Evolutionary conservation across 2,113 vertebrate genomes (phyloP).

Genomic region (Rhizomys pruinosus): DNA sequence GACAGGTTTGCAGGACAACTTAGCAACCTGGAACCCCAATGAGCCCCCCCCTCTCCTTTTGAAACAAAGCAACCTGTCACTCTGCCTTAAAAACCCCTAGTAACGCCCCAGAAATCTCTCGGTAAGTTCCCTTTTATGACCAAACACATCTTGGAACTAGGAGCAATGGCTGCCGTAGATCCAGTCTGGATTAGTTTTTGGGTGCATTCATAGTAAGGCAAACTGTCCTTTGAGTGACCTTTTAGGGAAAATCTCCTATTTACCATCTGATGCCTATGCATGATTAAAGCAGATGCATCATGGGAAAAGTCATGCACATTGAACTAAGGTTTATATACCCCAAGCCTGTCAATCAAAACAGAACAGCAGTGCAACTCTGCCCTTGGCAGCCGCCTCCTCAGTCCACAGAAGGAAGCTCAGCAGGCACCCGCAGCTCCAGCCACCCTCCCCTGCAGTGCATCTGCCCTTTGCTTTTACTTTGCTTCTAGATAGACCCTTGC

Average conservation of each 20-base stretch:
- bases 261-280: conserved; percentile 11
- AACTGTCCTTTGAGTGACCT: background rate
- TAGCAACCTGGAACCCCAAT: too few species aligned
- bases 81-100: background rate
- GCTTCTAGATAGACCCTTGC: background rate
- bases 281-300: background rate
- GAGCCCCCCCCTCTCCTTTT: background rate
- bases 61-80: background rate
- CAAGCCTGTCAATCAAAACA: background rate
- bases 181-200: background rate
- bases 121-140: background rate
- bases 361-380: background rate
- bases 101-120: background rate
- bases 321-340: background rate
- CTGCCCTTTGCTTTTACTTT: background rate
- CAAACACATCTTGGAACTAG: background rate
- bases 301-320: background rate
- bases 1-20: background rate
- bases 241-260: background rate
- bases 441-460: background rate
- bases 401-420: background rate
- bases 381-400: background rate
- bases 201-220: background rate
- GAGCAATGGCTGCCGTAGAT: background rate
- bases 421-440: background rate